phyloP scores from a whole-genome alignment of 1,140 invertebrate species.

The Meloidogyne chitwoodi region DNA sequence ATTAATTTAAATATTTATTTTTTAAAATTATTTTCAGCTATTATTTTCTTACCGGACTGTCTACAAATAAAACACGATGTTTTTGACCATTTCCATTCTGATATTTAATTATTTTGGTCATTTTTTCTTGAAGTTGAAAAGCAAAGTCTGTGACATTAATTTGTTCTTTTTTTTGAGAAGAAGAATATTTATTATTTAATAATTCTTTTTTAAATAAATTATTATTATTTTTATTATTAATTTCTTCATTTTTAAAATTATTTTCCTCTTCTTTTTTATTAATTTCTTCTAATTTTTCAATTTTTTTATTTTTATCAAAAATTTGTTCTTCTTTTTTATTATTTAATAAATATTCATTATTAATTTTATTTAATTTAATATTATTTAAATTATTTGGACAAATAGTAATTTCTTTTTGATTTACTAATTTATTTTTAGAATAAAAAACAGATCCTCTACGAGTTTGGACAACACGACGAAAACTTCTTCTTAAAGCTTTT shows the following conservation, averaged over 20 bases:
- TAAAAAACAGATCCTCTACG: background rate
- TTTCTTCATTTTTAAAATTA: too few species aligned
- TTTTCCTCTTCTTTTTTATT: background rate
- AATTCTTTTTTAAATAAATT: background rate
- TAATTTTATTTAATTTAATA: background rate
- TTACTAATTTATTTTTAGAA: background rate
- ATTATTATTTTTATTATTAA: background rate
- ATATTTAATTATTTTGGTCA: background rate
- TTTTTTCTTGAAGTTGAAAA: background rate
- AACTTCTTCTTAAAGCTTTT: background rate
- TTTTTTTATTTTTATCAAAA: background rate
- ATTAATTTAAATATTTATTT: too few species aligned
- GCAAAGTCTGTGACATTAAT: background rate
- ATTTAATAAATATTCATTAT: background rate
- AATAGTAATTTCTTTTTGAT: background rate
- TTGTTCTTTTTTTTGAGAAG: too few species aligned
- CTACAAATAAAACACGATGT: background rate
- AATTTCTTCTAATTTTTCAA: background rate
- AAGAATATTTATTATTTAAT: background rate
- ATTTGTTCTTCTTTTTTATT: background rate
- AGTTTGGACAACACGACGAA: background rate
- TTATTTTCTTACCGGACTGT: background rate
- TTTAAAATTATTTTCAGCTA: too few species aligned
- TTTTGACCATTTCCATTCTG: background rate
- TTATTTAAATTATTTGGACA: background rate